Base-by-base conservation (phyloP, 2,888 invertebrate genomes). In the Agrotis segetum region DNA sequence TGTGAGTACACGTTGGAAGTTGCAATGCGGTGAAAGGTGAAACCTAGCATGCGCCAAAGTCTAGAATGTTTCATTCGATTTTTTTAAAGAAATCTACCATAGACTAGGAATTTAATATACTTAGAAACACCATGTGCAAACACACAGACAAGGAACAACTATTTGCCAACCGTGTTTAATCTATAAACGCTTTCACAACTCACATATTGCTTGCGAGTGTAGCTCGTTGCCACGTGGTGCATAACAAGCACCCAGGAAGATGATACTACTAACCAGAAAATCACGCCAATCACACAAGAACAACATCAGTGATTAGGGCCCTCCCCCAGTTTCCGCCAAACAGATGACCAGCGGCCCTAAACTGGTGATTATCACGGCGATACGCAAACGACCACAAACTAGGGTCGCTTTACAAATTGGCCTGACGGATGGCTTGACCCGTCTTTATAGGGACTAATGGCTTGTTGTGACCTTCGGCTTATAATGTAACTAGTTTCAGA, bases 391-490 rank as follows among this genome's bases (percentile, higher is more conserved):
- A 53, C 79, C 79, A 66, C 71, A 63, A 77, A 71, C 71, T 71
- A 59, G 53, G 79, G 79, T 79, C 75, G 63, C 55, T 50, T 67
- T 62, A 79, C 79, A 79, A 79, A 79, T 79, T 62, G 46, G 67
- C 58, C 65, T 66, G 61, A 67, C 21, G 61, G 63, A 67, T 63
- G 69, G 74, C 49, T 49, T 29, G 65, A 73, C 79, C 79, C 62
- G 24, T 68, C 46, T 64, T 55, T 46, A 58, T 29, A 47, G 14
- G 50, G 13, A 61, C 59, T 79, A 75, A 79, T 79, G 75, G 58
- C 50, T n/a, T 21, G 46, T 34, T 13, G n/a, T 59, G 67, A 66
- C 79, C 79, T 68, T 50, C 47, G 29, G 64, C 69, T 50, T 49
- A 61, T 19, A 24, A 61, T 19, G 19, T 65, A 50, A 52, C 44